Evolutionary conservation across 2,113 vertebrate species (phyloP), one percentile per base, ranked within the genome.

Genomic region (Perognathus longimembris): DNA sequence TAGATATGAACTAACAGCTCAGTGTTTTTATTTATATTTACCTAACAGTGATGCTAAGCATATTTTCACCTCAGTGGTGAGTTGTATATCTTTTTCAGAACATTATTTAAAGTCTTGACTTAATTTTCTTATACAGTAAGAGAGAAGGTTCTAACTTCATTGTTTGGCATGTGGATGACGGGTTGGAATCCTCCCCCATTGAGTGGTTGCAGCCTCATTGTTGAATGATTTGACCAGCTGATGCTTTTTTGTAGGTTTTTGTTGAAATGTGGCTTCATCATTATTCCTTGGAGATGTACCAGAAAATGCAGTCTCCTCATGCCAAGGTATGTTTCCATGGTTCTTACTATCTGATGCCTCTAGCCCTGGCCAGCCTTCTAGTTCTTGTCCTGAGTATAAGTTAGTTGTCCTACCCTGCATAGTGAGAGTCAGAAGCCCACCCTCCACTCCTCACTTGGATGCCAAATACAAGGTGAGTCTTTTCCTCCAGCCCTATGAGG

Each of bases 261-360:
- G 99, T 99, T 95, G 99, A 99, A 97, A 98, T 99, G 97, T 99
- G 99, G 99, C 99, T 99, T 90, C 99, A 99, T 95, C 99, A 99
- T 97, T 99, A 99, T 95, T 99, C 99, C 11, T 95, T 99, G 98
- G 99, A 99, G 95, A 98, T 99, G 98, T 99, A 99, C 95, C 99
- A 99, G 97, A 99, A 99, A 97, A 98, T 99, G 97, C 99, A 99
- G 97, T 99, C 99, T 90, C 99, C 99, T 85, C 99, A 99, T 1
- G 98, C 99, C 94, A 99, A 99, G 99, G 99, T 99, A 99, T 36
- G 90, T 59, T 77, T 94, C 0, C 0, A 5, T 32, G 50, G 21
- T 30, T 2, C 70, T 63, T 78, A 40, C 77, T 66, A n/a, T 26
- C 90, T 81, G 70, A 92, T 89, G 73, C 89, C 42, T 38, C 92